Conservation (phyloP, 2,888 invertebrate species). For the Micoletzkya japonica region DNA sequence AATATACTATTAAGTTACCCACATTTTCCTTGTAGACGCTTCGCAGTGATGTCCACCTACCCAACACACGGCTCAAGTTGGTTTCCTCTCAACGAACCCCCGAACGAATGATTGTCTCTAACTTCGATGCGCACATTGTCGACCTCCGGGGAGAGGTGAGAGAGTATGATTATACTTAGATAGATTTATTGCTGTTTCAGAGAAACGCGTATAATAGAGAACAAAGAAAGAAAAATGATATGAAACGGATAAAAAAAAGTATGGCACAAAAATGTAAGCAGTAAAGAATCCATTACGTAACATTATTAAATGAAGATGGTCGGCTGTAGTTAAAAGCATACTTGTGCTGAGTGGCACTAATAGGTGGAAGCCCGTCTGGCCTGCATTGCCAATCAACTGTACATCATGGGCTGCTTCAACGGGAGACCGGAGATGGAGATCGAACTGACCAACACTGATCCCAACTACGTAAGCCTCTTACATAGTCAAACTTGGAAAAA, state of each 20-base stretch:
- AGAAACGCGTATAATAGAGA: too few species aligned
- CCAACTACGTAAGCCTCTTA: conserved; percentile 42
- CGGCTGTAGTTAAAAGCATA: neutral
- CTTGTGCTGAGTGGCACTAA: too few species aligned
- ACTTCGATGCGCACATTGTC: conserved; percentile 52
- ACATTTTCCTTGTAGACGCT: conserved; percentile 41
- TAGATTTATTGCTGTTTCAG: too few species aligned
- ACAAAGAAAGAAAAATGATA: too few species aligned
- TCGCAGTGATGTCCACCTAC: conserved; percentile 47
- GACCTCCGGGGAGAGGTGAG: conserved; percentile 56
- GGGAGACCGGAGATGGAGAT: conserved; percentile 59
- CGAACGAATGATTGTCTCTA: conserved; percentile 55
- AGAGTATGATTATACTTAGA: neutral
- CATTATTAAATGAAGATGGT: neutral
- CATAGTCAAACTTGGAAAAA: too few species aligned
- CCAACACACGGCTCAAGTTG: conserved; percentile 44
- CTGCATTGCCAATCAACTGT: conserved; percentile 61
- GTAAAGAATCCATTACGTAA: neutral
- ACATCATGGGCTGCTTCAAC: conserved; percentile 62
- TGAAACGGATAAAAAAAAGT: too few species aligned
- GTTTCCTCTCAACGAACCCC: conserved; percentile 54
- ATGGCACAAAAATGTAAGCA: too few species aligned
- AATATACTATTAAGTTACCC: neutral
- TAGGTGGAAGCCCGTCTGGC: conserved; percentile 61
- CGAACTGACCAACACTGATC: conserved; percentile 48